Percentiles rank a stretch among this genome's conserved stretches.
These are phyloP conservation scores for Galaxias olidus DNA, from an alignment of 2,797 vertebrate genomes.

Conservation along the genomic window DNA sequence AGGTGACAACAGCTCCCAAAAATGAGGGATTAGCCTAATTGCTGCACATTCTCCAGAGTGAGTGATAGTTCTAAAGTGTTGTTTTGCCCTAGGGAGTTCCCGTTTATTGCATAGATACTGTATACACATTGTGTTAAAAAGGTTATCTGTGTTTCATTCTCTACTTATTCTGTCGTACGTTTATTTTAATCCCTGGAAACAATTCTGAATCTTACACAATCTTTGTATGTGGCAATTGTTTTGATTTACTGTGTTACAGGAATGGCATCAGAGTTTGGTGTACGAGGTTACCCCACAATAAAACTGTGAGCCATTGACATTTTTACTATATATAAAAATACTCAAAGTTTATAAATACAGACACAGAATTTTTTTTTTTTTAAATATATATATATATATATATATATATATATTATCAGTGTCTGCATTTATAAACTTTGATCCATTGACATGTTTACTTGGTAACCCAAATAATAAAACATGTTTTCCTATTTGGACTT, in stretches of 20 bases:
- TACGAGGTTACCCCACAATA: conserved; percentile 97
- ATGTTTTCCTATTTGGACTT: background rate
- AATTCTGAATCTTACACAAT: background rate
- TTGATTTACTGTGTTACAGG: conserved; percentile 74
- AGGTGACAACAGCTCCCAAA: conserved; percentile 2
- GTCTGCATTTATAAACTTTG: too few relatives aligned
- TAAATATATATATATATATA: too few relatives aligned
- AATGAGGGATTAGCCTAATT: background rate
- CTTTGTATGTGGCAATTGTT: background rate
- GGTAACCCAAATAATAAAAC: too few relatives aligned
- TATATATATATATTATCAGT: too few relatives aligned
- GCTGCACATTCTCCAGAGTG: background rate
- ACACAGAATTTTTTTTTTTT: too few relatives aligned
- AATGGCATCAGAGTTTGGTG: conserved; percentile 95
- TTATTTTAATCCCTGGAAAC: too few relatives aligned
- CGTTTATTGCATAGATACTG: too few relatives aligned
- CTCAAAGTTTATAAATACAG: background rate
- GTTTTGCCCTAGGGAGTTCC: too few relatives aligned
- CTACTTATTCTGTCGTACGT: too few relatives aligned
- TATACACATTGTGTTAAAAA: too few relatives aligned
- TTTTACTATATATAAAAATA: background rate
- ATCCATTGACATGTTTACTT: background rate
- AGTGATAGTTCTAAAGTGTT: too few relatives aligned
- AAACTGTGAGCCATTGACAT: conserved; percentile 80
- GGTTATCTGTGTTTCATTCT: too few relatives aligned